phyloP scores from a whole-genome alignment of 2,797 vertebrate species.

The Cynopterus sphinx region DNA sequence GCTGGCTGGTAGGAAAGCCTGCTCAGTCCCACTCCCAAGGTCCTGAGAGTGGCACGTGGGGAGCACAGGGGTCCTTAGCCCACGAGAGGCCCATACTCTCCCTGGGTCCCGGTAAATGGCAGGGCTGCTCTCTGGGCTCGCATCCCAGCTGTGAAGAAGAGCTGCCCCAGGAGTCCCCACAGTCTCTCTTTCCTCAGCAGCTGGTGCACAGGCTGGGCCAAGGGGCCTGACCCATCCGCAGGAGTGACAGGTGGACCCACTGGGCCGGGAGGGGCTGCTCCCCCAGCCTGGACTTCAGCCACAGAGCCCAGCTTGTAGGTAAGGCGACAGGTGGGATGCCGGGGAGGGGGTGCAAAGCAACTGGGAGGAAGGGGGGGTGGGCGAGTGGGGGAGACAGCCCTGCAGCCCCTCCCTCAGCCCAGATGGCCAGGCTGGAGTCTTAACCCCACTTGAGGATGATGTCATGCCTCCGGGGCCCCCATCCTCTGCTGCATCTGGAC shows the following conservation, averaged over 20 bases:
- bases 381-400: not conserved
- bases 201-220: not conserved
- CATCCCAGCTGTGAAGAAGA: not conserved
- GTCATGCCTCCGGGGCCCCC: not conserved
- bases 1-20: not conserved
- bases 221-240: not conserved
- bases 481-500: not conserved
- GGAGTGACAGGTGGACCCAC: not conserved
- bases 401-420: not conserved
- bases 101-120: not conserved
- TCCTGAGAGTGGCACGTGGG: not conserved
- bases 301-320: not conserved
- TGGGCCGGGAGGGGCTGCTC: not conserved
- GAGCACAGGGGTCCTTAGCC: not conserved
- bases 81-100: not conserved
- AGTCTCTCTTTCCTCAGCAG: not conserved
- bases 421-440: not conserved
- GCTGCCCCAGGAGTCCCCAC: not conserved
- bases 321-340: not conserved
- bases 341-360: not conserved
- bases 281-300: not conserved
- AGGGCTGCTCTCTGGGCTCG: not conserved
- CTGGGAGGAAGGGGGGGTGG: not conserved
- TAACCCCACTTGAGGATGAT: slow-evolving; percentile 10
- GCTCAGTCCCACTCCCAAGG: not conserved